Evolutionary conservation across 2,113 vertebrate genomes (phyloP).

Genomic region (Microtus pennsylvanicus): DNA sequence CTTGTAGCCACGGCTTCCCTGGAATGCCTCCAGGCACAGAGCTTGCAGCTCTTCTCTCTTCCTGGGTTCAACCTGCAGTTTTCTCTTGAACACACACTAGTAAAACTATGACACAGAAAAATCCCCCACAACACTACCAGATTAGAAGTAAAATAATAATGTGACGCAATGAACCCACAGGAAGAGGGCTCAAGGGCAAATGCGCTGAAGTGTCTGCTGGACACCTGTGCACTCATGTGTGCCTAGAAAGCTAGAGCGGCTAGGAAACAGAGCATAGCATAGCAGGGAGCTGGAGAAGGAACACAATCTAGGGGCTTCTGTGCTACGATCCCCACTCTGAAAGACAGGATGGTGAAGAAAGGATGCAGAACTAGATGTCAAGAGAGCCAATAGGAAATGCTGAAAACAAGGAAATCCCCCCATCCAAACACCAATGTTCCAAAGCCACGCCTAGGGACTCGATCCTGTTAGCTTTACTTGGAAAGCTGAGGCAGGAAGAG

Average conservation of each 20-base stretch:
- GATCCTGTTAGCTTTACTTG: not conserved
- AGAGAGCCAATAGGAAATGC: not conserved
- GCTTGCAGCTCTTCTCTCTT: not conserved
- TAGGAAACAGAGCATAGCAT: not conserved
- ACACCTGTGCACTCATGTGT: not conserved
- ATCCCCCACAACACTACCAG: slow-evolving; percentile 14
- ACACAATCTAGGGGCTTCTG: not conserved
- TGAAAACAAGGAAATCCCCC: not conserved
- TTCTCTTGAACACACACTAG: not conserved
- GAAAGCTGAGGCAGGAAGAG: not conserved
- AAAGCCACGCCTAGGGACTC: not conserved
- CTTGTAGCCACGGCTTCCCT: not conserved
- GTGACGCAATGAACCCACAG: not conserved
- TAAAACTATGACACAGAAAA: slow-evolving; percentile 2
- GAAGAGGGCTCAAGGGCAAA: not conserved
- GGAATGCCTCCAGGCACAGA: not conserved
- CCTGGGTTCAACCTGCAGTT: not conserved
- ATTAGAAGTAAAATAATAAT: slow-evolving; percentile 4
- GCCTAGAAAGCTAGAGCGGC: not conserved
- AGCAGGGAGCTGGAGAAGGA: not conserved
- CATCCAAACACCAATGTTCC: not conserved
- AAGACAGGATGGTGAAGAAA: not conserved
- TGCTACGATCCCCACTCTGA: no score
- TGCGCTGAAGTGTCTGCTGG: not conserved
- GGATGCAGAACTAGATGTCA: not conserved